These are phyloP conservation scores for Galemys pyrenaicus DNA, from an alignment of 2,113 vertebrate genomes.

Conservation along the genomic window DNA sequence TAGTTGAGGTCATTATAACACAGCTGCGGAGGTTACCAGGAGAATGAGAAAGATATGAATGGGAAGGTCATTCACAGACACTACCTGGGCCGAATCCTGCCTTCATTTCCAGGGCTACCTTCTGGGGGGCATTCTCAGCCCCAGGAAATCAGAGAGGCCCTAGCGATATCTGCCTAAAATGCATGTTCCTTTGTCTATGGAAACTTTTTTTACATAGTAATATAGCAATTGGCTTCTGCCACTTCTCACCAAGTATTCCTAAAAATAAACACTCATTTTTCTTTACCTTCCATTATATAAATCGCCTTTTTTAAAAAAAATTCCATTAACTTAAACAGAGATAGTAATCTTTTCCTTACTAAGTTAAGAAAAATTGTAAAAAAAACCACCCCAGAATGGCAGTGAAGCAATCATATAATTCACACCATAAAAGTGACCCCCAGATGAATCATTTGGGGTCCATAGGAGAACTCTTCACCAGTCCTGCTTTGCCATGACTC, in stretches of 20 bases:
- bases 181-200: background rate
- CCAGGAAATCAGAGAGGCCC: background rate
- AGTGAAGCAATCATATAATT: slow-evolving; percentile 20
- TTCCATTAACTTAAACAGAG: slow-evolving; percentile 62
- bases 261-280: slow-evolving; percentile 69
- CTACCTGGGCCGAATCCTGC: background rate
- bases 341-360: slow-evolving; percentile 47
- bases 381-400: background rate
- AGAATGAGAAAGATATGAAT: background rate
- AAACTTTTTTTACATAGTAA: background rate
- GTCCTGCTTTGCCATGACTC: background rate
- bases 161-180: background rate
- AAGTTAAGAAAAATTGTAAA: background rate
- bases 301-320: slow-evolving; percentile 21
- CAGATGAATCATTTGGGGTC: background rate
- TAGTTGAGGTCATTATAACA: background rate
- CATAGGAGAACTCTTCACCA: background rate
- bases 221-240: slow-evolving; percentile 14
- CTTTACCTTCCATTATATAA: slow-evolving; percentile 62
- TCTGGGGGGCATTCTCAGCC: background rate
- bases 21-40: background rate
- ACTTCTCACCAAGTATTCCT: slow-evolving; percentile 59
- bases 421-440: background rate
- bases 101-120: fast-evolving
- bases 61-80: background rate